Evolutionary conservation across 2,113 vertebrate species (phyloP).

Genomic region (Struthio camelus): DNA sequence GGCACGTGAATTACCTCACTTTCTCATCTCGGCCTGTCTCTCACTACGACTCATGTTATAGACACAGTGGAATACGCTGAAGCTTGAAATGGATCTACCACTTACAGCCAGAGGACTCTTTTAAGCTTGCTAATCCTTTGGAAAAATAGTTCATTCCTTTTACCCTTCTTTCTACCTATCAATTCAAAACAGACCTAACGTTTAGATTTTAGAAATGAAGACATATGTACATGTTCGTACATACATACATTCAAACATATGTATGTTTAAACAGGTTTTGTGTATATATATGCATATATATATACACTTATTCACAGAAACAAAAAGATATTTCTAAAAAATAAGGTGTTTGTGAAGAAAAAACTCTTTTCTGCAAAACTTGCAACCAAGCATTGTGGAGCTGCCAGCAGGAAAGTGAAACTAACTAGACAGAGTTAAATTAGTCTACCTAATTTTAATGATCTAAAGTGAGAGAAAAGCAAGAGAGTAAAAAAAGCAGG

Average conservation of each 20-base stretch:
- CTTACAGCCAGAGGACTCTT: conserved; percentile 13
- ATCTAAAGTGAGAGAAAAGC: neutral
- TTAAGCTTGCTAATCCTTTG: conserved; percentile 36
- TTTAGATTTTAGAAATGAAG: neutral
- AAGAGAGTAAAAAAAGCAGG: neutral
- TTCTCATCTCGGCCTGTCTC: conserved; percentile 65
- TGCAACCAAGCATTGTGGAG: neutral
- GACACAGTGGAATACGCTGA: conserved; percentile 2
- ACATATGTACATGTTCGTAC: neutral
- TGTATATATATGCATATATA: neutral
- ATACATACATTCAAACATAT: neutral
- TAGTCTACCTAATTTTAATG: neutral
- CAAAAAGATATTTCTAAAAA: neutral
- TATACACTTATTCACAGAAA: neutral
- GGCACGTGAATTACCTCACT: conserved; percentile 70
- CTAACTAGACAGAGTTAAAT: neutral
- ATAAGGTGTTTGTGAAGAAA: neutral
- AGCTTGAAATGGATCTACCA: conserved; percentile 42
- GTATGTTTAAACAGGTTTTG: neutral
- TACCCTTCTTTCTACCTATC: neutral
- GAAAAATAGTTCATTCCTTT: conserved; percentile 47
- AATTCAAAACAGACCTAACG: neutral
- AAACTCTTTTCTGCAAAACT: neutral
- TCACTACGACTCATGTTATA: conserved; percentile 43
- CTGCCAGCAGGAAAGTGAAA: neutral